These are phyloP conservation scores for Pararge aegeria DNA, from an alignment of 1,140 invertebrate genomes.

Conservation along the genomic window DNA sequence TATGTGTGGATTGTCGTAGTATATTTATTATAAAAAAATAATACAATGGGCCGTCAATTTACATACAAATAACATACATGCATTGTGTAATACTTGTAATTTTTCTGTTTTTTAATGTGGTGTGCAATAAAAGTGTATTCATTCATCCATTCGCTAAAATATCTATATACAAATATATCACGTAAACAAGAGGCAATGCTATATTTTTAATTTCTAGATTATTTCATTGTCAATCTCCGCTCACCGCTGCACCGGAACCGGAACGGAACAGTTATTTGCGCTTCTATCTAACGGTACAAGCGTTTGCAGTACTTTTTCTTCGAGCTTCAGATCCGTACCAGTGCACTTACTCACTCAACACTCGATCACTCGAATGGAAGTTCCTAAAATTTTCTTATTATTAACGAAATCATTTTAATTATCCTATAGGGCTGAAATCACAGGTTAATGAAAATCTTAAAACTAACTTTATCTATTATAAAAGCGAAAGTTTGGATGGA, in stretches of 20 bases:
- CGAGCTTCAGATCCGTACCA: not conserved
- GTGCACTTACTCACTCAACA: not conserved
- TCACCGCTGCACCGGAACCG: slow-evolving; percentile 4
- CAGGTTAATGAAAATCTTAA: too few species aligned
- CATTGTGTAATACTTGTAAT: too few species aligned
- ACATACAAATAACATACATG: too few species aligned
- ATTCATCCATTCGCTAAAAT: too few species aligned
- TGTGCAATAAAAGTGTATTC: too few species aligned
- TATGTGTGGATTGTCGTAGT: too few species aligned
- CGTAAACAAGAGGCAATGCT: not conserved
- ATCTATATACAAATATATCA: too few species aligned
- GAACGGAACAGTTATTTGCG: slow-evolving; percentile 8
- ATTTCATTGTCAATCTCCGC: slow-evolving; percentile 9
- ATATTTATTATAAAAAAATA: too few species aligned
- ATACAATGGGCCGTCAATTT: too few species aligned
- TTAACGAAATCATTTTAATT: not conserved
- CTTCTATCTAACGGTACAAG: slow-evolving; percentile 5
- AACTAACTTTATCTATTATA: too few species aligned
- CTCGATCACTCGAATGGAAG: not conserved
- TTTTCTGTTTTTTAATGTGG: too few species aligned
- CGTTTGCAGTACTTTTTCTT: slow-evolving; percentile 13
- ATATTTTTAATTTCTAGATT: slow-evolving; percentile 8
- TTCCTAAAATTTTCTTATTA: not conserved
- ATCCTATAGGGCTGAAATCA: not conserved
- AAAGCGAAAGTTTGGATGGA: too few species aligned